phyloP scores from a whole-genome alignment of 2,888 invertebrate species.

The Tinea trinotella region DNA sequence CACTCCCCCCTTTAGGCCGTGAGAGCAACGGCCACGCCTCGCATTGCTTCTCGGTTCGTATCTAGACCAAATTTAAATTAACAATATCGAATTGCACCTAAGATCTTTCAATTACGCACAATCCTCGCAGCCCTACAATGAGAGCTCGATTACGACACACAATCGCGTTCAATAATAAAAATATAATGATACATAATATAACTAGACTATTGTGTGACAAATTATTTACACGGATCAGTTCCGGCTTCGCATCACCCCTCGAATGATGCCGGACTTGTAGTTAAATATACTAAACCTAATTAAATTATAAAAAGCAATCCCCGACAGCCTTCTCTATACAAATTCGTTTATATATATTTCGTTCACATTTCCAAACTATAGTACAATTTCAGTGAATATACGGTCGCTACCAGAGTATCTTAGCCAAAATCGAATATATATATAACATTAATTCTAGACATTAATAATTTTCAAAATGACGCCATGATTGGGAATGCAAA shows the following conservation, averaged over 20 bases:
- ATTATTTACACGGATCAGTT: conserved; percentile 65
- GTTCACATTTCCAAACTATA: background rate
- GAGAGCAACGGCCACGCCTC: conserved; percentile 60
- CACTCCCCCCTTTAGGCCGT: conserved; percentile 68
- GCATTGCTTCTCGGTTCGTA: conserved; percentile 57
- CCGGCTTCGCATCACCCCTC: background rate
- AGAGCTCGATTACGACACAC: background rate
- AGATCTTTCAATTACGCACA: conserved; percentile 68
- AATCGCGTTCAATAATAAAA: conserved; percentile 51
- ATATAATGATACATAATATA: conserved; percentile 71
- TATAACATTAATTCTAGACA: conserved; percentile 54
- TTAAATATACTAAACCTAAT: conserved; percentile 9
- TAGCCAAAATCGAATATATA: conserved; percentile 4
- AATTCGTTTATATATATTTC: conserved; percentile 15
- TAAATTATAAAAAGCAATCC: conserved; percentile 3
- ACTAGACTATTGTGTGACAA: conserved; percentile 71
- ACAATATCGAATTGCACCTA: conserved; percentile 71
- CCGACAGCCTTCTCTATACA: conserved; percentile 10
- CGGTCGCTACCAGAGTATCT: background rate
- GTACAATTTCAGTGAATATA: background rate
- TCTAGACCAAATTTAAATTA: conserved; percentile 62
- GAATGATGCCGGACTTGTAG: background rate
- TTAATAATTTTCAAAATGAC: conserved; percentile 56
- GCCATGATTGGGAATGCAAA: conserved; percentile 68
- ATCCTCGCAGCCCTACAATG: conserved; percentile 27